A percentile compares a stretch with the other conserved stretches of the same genome.
Conservation (phyloP, 1,140 invertebrate genomes). For the Polypedilum vanderplanki region DNA sequence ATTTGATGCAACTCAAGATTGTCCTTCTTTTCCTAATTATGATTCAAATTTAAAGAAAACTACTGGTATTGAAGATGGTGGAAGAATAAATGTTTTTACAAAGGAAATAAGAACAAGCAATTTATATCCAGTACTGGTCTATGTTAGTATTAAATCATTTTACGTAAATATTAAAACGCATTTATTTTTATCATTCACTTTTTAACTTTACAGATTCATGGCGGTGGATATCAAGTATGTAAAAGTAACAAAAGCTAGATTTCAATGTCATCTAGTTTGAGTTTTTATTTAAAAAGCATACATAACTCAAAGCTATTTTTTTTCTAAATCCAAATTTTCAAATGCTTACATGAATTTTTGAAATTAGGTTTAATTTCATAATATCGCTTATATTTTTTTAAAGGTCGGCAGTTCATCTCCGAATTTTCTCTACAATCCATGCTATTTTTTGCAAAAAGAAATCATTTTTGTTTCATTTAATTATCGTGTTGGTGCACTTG, state of each 20-base stretch:
- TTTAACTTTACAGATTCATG: conserved; percentile 43
- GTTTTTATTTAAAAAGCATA: too few relatives aligned
- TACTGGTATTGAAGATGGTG: neutral
- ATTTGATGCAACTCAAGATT: neutral
- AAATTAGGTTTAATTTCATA: too few relatives aligned
- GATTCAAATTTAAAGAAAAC: neutral
- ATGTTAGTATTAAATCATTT: neutral
- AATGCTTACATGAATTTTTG: too few relatives aligned
- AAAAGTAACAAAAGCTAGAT: too few relatives aligned
- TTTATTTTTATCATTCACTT: too few relatives aligned
- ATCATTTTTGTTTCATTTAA: conserved; percentile 51
- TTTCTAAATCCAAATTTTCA: too few relatives aligned
- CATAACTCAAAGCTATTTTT: too few relatives aligned
- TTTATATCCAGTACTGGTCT: conserved; percentile 7
- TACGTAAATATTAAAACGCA: neutral
- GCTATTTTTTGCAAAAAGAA: conserved; percentile 50
- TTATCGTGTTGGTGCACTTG: conserved; percentile 51
- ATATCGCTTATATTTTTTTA: too few relatives aligned
- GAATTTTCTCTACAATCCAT: conserved; percentile 43
- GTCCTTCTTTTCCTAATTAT: neutral
- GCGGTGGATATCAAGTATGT: conserved; percentile 52
- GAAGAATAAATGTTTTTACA: neutral
- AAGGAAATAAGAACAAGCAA: neutral
- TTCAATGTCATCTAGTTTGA: too few relatives aligned
- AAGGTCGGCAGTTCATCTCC: conserved; percentile 38